Base-by-base conservation (phyloP, 2,797 vertebrate species). In the Spatula clypeata region DNA sequence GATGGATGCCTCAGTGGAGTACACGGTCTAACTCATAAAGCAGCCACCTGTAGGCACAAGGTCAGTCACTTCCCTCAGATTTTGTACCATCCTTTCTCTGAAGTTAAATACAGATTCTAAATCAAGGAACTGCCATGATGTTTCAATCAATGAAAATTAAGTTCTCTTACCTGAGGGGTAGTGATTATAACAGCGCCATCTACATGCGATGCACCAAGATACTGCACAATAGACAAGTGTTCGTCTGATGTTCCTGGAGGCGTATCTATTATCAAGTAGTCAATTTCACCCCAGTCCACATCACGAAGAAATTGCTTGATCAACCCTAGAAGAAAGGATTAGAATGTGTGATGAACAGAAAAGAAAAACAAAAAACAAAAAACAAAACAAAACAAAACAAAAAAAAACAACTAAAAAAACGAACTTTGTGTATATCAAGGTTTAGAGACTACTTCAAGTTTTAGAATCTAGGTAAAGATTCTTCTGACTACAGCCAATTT, bases 301-400 rank as follows among this genome's bases (percentile, higher is more conserved):
- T 99, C 99, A 2, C 99, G 98, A 77, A 99, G 97, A 96, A 99
- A 99, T 97, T 99, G 99, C 95, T 99, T 99, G 96, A 99, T 99
- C 99, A 99, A 98, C 34, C 99, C 99, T 99, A 31, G 13, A 53
- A 77, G 12, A 51, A 58, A 84, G 24, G 19, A 2, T 2, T 51
- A 45, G 18, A 58, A 72, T 5, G 14, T 29, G 26, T 11, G 53
- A 75, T 64, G n/a, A 85, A 6, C 8, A 44, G 17, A 44, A 31
- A 24, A 36, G 49, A 70, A 57, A 23, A 45, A 47, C 24, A 69
- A 29, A 26, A 0, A 0, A 74, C 55, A 57, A 42, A 42, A 6
- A 42, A 38, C 11, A 16, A 6, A 42, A 42, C 15, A 42, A 42
- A n/a, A n/a, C n/a, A n/a, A n/a, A n/a, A n/a, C n/a, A n/a, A 42